A percentile compares a stretch with the other conserved stretches of the same genome.
Evolutionary conservation across 2,888 invertebrate genomes (phyloP).

Genomic region (Phaedon cochleariae): DNA sequence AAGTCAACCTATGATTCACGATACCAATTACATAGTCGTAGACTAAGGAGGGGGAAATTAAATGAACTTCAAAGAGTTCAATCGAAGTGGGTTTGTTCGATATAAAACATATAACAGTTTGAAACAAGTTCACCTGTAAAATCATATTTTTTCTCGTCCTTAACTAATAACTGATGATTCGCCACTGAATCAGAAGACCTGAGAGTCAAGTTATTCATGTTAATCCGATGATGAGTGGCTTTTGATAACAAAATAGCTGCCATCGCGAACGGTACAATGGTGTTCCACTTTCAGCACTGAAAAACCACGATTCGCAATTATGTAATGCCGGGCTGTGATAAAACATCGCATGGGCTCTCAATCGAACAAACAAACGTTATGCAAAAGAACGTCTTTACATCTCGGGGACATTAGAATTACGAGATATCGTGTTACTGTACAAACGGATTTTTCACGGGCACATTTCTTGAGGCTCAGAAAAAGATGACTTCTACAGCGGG

Average conservation of each 20-base stretch:
- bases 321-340: slow-evolving; percentile 9
- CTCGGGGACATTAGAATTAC: slow-evolving; percentile 14
- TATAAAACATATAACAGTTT: too few relatives aligned
- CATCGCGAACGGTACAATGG: slow-evolving; percentile 7
- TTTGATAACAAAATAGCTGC: neutral
- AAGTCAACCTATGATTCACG: too few relatives aligned
- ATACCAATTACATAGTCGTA: too few relatives aligned
- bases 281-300: slow-evolving; percentile 9
- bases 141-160: too few relatives aligned
- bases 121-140: too few relatives aligned
- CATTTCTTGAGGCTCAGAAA: slow-evolving; percentile 1
- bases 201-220: neutral
- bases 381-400: neutral
- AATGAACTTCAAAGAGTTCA: too few relatives aligned
- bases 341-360: neutral
- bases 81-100: too few relatives aligned
- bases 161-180: neutral
- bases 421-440: slow-evolving; percentile 7
- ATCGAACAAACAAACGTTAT: slow-evolving; percentile 11
- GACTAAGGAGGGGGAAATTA: too few relatives aligned
- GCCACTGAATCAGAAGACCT: neutral
- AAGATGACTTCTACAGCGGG: neutral
- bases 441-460: neutral
- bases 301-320: slow-evolving; percentile 10
- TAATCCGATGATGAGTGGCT: slow-evolving; percentile 5